phyloP scores from a whole-genome alignment of 2,888 invertebrate genomes.

The Cataglyphis livida region DNA sequence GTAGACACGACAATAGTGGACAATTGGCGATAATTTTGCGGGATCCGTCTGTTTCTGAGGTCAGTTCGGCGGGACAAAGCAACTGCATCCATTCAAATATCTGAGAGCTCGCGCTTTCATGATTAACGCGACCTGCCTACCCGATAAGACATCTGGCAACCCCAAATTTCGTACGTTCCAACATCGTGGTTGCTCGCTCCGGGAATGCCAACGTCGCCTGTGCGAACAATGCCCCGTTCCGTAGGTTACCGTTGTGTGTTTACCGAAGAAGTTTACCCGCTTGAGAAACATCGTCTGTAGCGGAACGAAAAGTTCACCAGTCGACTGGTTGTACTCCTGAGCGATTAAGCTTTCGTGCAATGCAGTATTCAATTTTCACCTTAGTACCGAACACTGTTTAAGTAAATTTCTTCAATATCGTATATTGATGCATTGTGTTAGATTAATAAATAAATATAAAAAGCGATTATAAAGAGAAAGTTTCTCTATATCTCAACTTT shows the following conservation, averaged over 20 bases:
- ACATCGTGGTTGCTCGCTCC: slow-evolving; percentile 51
- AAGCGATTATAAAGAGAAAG: background rate
- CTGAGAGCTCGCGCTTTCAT: slow-evolving; percentile 62
- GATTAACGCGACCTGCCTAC: slow-evolving; percentile 61
- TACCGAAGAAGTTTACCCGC: slow-evolving; percentile 66
- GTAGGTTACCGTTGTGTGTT: slow-evolving; percentile 58
- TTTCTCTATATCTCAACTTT: background rate
- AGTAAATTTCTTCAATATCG: background rate
- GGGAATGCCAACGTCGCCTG: slow-evolving; percentile 62
- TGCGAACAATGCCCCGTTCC: slow-evolving; percentile 60
- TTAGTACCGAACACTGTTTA: background rate
- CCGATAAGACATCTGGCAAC: slow-evolving; percentile 65
- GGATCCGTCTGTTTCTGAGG: slow-evolving; percentile 58
- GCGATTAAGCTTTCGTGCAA: slow-evolving; percentile 65
- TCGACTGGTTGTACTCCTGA: slow-evolving; percentile 43
- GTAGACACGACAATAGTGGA: slow-evolving; percentile 52
- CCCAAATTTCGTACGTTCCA: slow-evolving; percentile 67
- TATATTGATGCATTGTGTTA: background rate
- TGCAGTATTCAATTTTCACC: slow-evolving; percentile 9
- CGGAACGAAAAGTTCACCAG: slow-evolving; percentile 53
- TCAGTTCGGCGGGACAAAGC: slow-evolving; percentile 64
- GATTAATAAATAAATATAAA: background rate
- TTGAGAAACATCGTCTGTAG: slow-evolving; percentile 40
- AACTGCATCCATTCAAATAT: slow-evolving; percentile 69
- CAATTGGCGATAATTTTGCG: slow-evolving; percentile 56